These are phyloP conservation scores for Onychomys leucogaster DNA, from an alignment of 2,797 vertebrate genomes.

Conservation along the genomic window DNA sequence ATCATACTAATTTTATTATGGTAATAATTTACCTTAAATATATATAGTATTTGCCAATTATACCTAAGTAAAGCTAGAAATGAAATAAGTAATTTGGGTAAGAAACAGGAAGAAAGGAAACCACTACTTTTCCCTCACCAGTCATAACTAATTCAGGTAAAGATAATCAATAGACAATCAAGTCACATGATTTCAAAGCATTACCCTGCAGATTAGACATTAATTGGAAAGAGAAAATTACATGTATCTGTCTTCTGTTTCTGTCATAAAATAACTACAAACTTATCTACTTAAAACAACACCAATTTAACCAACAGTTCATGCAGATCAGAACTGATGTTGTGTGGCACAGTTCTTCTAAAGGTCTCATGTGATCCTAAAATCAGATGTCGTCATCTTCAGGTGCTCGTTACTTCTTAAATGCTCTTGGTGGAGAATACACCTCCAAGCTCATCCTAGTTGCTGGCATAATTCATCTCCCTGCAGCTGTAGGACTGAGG, in stretches of 20 bases:
- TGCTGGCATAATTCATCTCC: conserved; percentile 21
- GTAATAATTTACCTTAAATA: neutral
- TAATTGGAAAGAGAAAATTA: conserved; percentile 42
- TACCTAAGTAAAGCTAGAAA: neutral
- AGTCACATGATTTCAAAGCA: conserved; percentile 40
- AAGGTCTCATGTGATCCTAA: neutral
- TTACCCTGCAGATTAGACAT: neutral
- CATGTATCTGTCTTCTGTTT: conserved; percentile 28
- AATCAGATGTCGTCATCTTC: conserved; percentile 14
- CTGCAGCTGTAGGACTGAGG: neutral
- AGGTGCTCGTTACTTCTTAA: neutral
- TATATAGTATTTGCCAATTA: neutral
- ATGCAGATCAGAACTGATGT: neutral
- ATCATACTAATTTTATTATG: neutral
- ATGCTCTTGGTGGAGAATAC: neutral
- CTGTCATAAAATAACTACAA: conserved; percentile 38
- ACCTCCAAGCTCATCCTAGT: neutral
- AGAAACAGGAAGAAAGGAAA: neutral
- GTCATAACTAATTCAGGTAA: conserved; percentile 36
- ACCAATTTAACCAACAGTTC: conserved; percentile 41
- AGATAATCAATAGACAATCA: conserved; percentile 17
- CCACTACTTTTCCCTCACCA: neutral
- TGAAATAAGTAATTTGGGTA: conserved; percentile 7
- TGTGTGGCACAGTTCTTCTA: neutral
- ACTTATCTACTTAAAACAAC: conserved; percentile 5